These are phyloP conservation scores for Amblyteles armatorius DNA, from an alignment of 2,888 invertebrate species.

Conservation along the genomic window DNA sequence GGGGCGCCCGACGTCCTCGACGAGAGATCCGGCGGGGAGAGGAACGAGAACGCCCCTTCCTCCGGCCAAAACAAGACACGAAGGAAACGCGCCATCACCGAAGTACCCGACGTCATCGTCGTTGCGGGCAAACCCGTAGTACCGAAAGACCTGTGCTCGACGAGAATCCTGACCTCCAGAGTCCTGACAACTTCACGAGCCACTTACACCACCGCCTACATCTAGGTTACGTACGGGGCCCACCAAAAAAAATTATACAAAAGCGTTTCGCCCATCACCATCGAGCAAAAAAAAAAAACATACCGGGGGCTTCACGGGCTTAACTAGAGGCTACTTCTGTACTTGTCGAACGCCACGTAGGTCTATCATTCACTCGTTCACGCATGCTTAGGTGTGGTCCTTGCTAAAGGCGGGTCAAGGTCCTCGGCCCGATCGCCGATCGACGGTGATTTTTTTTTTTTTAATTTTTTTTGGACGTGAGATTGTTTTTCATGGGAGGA, in stretches of 20 bases:
- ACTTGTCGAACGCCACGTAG: constrained; percentile 82
- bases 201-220: constrained; percentile 83
- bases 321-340: constrained; percentile 80
- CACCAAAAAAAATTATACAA: constrained; percentile 41
- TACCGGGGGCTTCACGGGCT: constrained; percentile 78
- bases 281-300: constrained; percentile 71
- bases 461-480: background rate
- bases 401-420: background rate
- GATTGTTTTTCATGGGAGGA: background rate
- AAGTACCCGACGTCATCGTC: constrained; percentile 79
- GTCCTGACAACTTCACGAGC: constrained; percentile 82
- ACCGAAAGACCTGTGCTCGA: constrained; percentile 80
- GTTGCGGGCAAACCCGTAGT: constrained; percentile 76
- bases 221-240: constrained; percentile 78
- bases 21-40: constrained; percentile 39
- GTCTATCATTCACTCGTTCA: constrained; percentile 78
- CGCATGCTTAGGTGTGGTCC: constrained; percentile 71
- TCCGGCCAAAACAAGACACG: constrained; percentile 22
- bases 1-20: constrained; percentile 61
- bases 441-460: background rate
- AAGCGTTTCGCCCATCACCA: constrained; percentile 74
- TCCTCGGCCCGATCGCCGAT: constrained; percentile 17
- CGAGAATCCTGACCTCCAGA: constrained; percentile 81
- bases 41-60: background rate
- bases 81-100: constrained; percentile 73